These are phyloP conservation scores for Petrocephalus zakoni DNA, from an alignment of 2,113 vertebrate species.

Conservation along the genomic window DNA sequence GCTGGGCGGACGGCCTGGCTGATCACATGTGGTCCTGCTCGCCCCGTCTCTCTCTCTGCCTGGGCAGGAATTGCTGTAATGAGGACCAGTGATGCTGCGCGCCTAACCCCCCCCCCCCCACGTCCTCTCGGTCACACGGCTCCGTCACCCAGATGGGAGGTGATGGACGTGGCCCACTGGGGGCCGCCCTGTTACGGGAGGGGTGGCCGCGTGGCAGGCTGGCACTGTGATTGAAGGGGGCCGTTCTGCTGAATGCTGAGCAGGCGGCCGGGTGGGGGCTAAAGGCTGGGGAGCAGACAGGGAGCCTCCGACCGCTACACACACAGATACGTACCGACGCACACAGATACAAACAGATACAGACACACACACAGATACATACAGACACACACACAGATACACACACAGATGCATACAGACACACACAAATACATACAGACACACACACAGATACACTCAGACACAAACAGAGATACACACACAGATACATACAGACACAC, in stretches of 20 bases:
- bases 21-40: not conserved
- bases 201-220: constrained; percentile 10
- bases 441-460: no score
- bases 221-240: constrained; percentile 7
- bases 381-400: no score
- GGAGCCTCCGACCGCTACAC: not conserved
- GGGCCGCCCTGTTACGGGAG: not conserved
- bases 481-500: no score
- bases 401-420: no score
- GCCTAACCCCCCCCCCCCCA: not conserved
- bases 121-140: not conserved
- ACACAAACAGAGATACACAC: no score
- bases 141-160: constrained; percentile 27
- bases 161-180: constrained; percentile 8
- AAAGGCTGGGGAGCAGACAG: not conserved
- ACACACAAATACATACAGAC: no score
- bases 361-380: not conserved
- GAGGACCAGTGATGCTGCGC: constrained; percentile 16
- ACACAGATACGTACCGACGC: no score
- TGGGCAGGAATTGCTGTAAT: constrained; percentile 23
- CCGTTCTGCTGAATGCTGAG: constrained; percentile 19
- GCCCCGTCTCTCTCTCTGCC: not conserved
- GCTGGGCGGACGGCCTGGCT: constrained; percentile 28
- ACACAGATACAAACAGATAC: not conserved
- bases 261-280: constrained; percentile 8